phyloP scores from a whole-genome alignment of 2,888 invertebrate species.

The Oscheius onirici region DNA sequence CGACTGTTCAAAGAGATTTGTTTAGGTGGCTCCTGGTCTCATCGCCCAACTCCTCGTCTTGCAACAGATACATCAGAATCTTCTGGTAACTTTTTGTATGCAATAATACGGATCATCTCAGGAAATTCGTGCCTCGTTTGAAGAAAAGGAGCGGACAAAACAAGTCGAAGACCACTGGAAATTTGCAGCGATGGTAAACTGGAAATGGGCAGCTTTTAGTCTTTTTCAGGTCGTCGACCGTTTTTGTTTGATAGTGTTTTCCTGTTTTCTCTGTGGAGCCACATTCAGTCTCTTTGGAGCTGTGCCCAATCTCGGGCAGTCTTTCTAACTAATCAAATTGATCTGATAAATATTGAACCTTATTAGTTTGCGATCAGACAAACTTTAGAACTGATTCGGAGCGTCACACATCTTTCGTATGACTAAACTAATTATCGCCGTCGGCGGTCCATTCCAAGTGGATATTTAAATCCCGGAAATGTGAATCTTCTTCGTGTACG shows the following conservation, averaged over 20 bases:
- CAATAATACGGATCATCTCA: conserved; percentile 31
- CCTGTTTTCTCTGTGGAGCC: conserved; percentile 47
- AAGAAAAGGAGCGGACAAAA: conserved; percentile 47
- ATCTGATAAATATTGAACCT: neutral
- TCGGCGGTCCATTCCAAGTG: no score
- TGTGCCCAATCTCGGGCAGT: conserved; percentile 48
- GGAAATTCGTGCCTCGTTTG: conserved; percentile 48
- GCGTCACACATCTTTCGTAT: no score
- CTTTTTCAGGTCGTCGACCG: conserved; percentile 64
- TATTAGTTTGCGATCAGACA: neutral
- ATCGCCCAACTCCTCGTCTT: conserved; percentile 56
- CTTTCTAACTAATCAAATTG: conserved; percentile 37
- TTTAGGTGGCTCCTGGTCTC: conserved; percentile 42
- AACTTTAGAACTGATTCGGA: no score
- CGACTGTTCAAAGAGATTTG: neutral
- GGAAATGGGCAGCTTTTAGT: conserved; percentile 62
- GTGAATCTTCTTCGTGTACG: no score
- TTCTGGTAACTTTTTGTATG: conserved; percentile 37
- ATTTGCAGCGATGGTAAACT: conserved; percentile 60
- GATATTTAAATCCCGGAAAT: no score
- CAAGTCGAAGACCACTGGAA: conserved; percentile 59
- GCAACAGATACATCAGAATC: conserved; percentile 54
- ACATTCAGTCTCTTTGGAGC: conserved; percentile 52
- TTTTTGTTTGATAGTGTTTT: conserved; percentile 57
- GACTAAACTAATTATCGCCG: no score